Evolutionary conservation across 2,888 invertebrate genomes (phyloP).

Genomic region (Leuctra nigra): DNA sequence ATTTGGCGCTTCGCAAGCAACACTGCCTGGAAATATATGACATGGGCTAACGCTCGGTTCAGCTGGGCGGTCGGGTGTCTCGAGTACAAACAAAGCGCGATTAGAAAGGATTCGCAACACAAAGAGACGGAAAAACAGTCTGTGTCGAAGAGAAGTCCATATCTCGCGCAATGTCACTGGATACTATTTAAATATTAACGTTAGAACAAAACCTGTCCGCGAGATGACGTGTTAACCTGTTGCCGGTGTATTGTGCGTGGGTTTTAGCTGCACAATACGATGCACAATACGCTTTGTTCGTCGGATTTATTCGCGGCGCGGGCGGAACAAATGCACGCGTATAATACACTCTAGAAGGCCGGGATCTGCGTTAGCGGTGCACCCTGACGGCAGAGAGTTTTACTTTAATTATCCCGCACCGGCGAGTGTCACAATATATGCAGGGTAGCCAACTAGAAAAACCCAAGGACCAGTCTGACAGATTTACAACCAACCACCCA

Average conservation of each 20-base stretch:
- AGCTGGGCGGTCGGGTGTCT: too few species aligned
- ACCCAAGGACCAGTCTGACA: constrained; percentile 10
- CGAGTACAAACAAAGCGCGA: too few species aligned
- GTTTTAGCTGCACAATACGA: too few species aligned
- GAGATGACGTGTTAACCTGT: too few species aligned
- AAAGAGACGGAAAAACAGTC: too few species aligned
- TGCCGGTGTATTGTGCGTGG: too few species aligned
- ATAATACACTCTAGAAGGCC: not conserved
- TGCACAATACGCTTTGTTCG: too few species aligned
- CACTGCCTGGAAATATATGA: not conserved
- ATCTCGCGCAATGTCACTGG: too few species aligned
- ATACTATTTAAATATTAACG: too few species aligned
- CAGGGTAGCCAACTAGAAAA: constrained; percentile 13
- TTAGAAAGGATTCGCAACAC: too few species aligned
- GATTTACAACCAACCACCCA: constrained; percentile 10
- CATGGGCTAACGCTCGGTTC: not conserved
- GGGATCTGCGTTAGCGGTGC: constrained; percentile 3
- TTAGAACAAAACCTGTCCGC: too few species aligned
- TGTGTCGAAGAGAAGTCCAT: too few species aligned
- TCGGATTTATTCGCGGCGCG: not conserved
- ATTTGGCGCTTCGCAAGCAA: not conserved
- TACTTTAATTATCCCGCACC: constrained; percentile 18
- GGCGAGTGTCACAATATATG: constrained; percentile 14
- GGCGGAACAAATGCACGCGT: not conserved
- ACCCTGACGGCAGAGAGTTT: constrained; percentile 3